Evolutionary conservation across 2,888 invertebrate genomes (phyloP).

Genomic region (Seladonia tumulorum): DNA sequence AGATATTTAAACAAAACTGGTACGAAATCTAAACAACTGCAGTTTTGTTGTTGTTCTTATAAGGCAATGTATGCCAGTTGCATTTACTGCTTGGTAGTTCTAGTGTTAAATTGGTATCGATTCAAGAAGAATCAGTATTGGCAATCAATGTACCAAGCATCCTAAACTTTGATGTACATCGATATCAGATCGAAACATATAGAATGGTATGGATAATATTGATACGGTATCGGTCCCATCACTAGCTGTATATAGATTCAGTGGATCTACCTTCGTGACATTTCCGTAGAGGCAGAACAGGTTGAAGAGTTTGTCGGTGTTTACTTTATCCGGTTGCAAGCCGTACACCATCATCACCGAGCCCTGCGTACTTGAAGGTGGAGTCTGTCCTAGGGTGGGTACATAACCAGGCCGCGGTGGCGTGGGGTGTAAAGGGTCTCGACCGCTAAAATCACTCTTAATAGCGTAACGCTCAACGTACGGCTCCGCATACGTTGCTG

Average conservation of each 20-base stretch:
- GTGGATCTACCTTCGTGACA: slow-evolving; percentile 92
- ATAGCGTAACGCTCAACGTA: slow-evolving; percentile 83
- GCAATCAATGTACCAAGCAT: too few relatives aligned
- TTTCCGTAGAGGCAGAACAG: slow-evolving; percentile 99
- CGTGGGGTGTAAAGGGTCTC: slow-evolving; percentile 82
- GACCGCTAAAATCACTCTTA: slow-evolving; percentile 81
- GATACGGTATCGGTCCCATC: too few relatives aligned
- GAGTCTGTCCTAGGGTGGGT: slow-evolving; percentile 81
- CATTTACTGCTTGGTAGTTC: too few relatives aligned
- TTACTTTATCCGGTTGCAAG: slow-evolving; percentile 95
- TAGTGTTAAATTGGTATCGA: too few relatives aligned
- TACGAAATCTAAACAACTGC: too few relatives aligned
- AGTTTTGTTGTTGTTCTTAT: too few relatives aligned
- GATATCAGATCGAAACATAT: too few relatives aligned
- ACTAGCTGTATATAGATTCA: not conserved
- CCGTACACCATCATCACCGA: slow-evolving; percentile 99
- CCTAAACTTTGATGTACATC: too few relatives aligned
- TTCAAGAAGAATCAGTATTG: too few relatives aligned
- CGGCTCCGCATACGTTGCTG: slow-evolving; percentile 82
- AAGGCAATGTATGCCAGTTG: too few relatives aligned
- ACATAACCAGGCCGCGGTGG: slow-evolving; percentile 83
- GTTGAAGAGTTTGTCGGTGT: slow-evolving; percentile 98
- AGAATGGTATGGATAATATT: too few relatives aligned
- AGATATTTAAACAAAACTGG: too few relatives aligned
- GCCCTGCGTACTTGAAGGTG: slow-evolving; percentile 87